Evolutionary conservation across 2,797 vertebrate species (phyloP).

Genomic region (Gymnopithys bicolor): DNA sequence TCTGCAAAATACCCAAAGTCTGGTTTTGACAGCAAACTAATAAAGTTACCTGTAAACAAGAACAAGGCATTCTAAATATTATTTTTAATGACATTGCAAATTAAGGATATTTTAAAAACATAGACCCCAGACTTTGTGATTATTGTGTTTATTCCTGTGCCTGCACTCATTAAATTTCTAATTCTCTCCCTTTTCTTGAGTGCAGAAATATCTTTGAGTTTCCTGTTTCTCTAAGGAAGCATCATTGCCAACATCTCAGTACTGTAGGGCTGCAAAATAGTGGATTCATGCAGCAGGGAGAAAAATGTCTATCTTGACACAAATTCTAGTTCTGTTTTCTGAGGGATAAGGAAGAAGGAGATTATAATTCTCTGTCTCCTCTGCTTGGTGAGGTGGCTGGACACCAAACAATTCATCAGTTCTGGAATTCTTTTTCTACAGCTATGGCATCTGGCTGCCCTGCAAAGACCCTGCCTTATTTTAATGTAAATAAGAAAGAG

Average conservation of each 20-base stretch:
- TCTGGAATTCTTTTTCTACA: not conserved
- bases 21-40: not conserved
- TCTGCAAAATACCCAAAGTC: not conserved
- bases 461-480: not conserved
- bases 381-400: not conserved
- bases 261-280: not conserved
- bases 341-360: not conserved
- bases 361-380: not conserved
- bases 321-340: not conserved
- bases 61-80: not conserved
- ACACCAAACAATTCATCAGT: not conserved
- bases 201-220: not conserved
- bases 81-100: not conserved
- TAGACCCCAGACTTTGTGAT: not conserved
- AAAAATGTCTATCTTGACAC: not conserved
- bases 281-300: not conserved
- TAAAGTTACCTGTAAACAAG: not conserved
- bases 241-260: not conserved
- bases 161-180: not conserved
- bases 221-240: not conserved
- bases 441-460: not conserved
- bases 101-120: not conserved
- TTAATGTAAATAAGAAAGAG: not conserved
- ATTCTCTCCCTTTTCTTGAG: not conserved
- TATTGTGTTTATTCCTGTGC: not conserved